Base-by-base conservation (phyloP, 2,113 vertebrate genomes). In the Eira barbara region DNA sequence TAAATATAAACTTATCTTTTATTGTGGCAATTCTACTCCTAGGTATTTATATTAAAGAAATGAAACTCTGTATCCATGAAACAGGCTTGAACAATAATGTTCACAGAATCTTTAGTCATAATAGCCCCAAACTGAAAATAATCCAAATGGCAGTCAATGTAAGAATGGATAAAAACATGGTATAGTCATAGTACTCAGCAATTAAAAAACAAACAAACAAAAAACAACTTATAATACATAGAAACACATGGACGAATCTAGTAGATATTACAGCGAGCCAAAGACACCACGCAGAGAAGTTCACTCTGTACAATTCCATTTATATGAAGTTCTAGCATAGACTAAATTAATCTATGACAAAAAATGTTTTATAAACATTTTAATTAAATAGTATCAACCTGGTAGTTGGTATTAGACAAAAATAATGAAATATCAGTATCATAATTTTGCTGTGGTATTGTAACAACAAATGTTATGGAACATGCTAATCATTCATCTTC, bases 41-140 rank as follows among this genome's bases (percentile, higher is more conserved):
- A 92, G 34, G 20, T 87, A 67, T 78, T 55, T 81, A 95, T 74
- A 10, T 84, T 87, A 81, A 78, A 92, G 65, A 92, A 87, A 82
- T 61, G n/a, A 94, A 42, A 39, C 57, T 27, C 21, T 65, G 45
- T 63, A 59, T 82, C 27, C n/a, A 82, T 27, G 92, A 82, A 78
- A 82, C 4, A 73, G 18, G 73, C 14, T 73, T 80, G 4, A 39
- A 49, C 3, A 63, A 88, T 21, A 82, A 76, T 87, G 47, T 81
- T 87, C 82, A 91, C 1, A 67, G 25, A 71, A 87, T 88, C 49
- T 94, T 85, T 61, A 82, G 45, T 73, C 45, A 63, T 25, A 85
- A 79, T 49, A 87, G 34, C n/a, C 18, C 67, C 47, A 74, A 94
- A 74, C 0, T 69, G 47, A 42, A 88, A 69, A 69, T 45, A 82